Percentiles rank a stretch among this genome's conserved stretches.
Conservation (phyloP, 2,797 vertebrate species). For the Onychomys leucogaster region DNA sequence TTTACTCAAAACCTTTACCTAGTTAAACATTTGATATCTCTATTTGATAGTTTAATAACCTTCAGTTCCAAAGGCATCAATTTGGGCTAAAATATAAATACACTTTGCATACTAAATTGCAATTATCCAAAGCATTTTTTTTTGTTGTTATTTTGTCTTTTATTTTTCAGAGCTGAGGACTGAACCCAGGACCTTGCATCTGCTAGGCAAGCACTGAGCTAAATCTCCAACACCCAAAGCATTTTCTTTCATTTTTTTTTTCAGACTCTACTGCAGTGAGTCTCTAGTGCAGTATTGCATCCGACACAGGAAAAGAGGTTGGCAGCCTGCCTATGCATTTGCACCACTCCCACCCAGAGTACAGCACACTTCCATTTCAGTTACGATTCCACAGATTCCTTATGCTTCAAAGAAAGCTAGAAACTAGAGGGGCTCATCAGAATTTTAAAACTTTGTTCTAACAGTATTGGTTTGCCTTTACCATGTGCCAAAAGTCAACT, state of each 20-base stretch:
- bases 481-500: background rate
- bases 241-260: background rate
- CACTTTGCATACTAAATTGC: background rate
- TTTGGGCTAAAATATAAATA: background rate
- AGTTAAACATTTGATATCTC: background rate
- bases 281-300: background rate
- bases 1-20: background rate
- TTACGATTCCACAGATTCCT: background rate
- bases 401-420: background rate
- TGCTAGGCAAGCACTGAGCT: no score
- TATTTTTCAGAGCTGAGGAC: no score
- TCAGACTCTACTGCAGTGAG: background rate
- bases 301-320: background rate
- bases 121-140: background rate
- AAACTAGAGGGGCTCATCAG: background rate
- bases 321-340: background rate
- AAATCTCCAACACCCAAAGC: no score
- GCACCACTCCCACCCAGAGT: background rate
- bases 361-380: background rate
- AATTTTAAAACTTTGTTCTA: background rate
- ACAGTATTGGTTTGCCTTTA: background rate
- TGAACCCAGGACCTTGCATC: no score
- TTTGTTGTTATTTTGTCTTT: no score
- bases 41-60: background rate
- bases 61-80: slow-evolving; percentile 7